Evolutionary conservation across 2,888 invertebrate genomes (phyloP).

Genomic region (Leptopilina drosophilae): DNA sequence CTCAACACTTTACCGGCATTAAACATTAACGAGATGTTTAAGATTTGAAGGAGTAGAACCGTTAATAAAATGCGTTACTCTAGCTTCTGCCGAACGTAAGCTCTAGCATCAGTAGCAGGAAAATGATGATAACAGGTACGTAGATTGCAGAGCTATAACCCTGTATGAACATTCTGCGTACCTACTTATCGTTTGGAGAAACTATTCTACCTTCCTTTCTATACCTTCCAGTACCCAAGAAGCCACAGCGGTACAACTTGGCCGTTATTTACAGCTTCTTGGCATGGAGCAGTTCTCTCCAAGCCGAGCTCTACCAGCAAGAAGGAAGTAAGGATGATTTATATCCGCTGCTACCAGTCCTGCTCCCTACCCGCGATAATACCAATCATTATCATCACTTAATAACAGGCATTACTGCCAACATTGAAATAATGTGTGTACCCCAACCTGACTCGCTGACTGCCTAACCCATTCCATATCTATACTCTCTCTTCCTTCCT

Average conservation of each 20-base stretch:
- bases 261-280: conserved; percentile 75
- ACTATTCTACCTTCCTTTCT: conserved; percentile 28
- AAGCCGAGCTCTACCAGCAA: conserved; percentile 70
- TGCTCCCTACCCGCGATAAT: conserved; percentile 77
- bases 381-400: conserved; percentile 78
- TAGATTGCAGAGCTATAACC: conserved; percentile 28
- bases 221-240: conserved; percentile 46
- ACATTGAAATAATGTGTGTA: conserved; percentile 77
- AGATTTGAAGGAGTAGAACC: background rate
- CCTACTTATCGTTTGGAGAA: conserved; percentile 28
- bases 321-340: conserved; percentile 77
- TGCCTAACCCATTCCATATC: conserved; percentile 66
- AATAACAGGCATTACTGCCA: conserved; percentile 78
- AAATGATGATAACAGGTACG: conserved; percentile 12
- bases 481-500: conserved; percentile 53
- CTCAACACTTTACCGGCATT: background rate
- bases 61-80: background rate
- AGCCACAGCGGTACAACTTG: conserved; percentile 61
- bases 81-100: background rate
- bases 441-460: conserved; percentile 63
- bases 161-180: conserved; percentile 4
- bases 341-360: conserved; percentile 77
- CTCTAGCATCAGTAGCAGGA: background rate
- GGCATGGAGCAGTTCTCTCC: conserved; percentile 70
- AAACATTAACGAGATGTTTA: conserved; percentile 1